Conservation (phyloP, 64 coral and sea anemone genomes). For the Cladopsammia gracilis region DNA sequence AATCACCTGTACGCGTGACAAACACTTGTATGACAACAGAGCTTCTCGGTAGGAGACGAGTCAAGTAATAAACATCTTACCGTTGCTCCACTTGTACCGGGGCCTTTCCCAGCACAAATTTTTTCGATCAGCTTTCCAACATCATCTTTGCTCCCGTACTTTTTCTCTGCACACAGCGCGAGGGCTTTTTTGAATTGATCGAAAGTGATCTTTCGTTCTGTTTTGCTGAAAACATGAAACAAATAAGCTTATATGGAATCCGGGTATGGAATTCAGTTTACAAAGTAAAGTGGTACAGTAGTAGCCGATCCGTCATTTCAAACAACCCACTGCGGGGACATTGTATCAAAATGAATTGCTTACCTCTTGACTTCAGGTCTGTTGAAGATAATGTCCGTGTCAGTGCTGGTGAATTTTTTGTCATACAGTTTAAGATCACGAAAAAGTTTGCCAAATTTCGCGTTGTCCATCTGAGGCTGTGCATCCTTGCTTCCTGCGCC, state of each 20-base stretch:
- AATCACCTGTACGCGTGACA: too few relatives aligned
- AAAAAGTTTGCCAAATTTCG: slow-evolving; percentile 91
- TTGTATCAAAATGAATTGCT: neutral
- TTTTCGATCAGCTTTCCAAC: slow-evolving; percentile 64
- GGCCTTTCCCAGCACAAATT: slow-evolving; percentile 87
- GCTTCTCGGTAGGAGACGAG: neutral
- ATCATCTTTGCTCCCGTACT: slow-evolving; percentile 48
- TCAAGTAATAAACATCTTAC: slow-evolving; percentile 52
- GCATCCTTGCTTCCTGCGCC: slow-evolving; percentile 73
- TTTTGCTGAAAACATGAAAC: slow-evolving; percentile 73
- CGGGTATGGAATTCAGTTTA: too few relatives aligned
- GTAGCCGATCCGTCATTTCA: neutral
- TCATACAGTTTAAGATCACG: slow-evolving; percentile 87
- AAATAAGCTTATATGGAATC: neutral
- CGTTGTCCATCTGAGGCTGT: slow-evolving; percentile 80
- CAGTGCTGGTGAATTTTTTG: slow-evolving; percentile 85
- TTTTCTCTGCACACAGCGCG: slow-evolving; percentile 83
- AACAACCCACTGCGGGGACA: neutral
- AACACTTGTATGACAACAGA: neutral
- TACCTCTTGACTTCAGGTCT: slow-evolving; percentile 93
- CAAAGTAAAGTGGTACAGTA: too few relatives aligned
- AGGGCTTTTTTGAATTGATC: slow-evolving; percentile 78
- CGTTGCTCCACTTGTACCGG: slow-evolving; percentile 68
- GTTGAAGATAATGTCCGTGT: slow-evolving; percentile 95
- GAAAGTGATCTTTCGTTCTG: slow-evolving; percentile 89